phyloP scores from a whole-genome alignment of 2,113 vertebrate genomes.

The Cyrtonyx montezumae region DNA sequence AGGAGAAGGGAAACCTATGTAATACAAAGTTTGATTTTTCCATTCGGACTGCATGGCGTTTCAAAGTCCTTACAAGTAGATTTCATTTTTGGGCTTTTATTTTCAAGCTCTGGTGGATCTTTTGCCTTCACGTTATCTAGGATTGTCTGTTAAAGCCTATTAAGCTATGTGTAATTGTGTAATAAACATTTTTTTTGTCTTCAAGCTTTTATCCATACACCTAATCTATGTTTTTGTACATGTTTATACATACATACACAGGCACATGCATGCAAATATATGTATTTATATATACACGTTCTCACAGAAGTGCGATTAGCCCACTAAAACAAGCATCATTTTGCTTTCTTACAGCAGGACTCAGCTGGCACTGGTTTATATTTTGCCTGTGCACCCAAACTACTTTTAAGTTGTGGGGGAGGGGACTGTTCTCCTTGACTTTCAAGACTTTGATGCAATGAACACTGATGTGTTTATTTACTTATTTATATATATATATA shows the following conservation, averaged over 20 bases:
- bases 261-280: rapidly evolving
- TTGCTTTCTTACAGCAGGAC: background rate
- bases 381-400: background rate
- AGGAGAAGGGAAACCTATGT: background rate
- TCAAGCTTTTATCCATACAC: background rate
- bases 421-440: background rate
- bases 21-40: background rate
- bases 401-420: background rate
- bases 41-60: background rate
- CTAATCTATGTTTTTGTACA: rapidly evolving
- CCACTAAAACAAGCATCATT: background rate
- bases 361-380: background rate
- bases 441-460: background rate
- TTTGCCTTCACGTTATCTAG: rapidly evolving
- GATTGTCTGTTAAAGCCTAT: background rate
- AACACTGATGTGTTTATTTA: background rate
- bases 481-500: background rate
- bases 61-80: background rate
- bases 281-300: rapidly evolving
- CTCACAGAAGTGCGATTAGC: no score
- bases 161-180: rapidly evolving
- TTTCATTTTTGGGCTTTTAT: background rate
- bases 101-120: background rate
- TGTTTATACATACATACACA: rapidly evolving
- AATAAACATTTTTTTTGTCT: background rate